phyloP scores from a whole-genome alignment of 2,797 vertebrate genomes.

The Gephyroberyx darwinii region DNA sequence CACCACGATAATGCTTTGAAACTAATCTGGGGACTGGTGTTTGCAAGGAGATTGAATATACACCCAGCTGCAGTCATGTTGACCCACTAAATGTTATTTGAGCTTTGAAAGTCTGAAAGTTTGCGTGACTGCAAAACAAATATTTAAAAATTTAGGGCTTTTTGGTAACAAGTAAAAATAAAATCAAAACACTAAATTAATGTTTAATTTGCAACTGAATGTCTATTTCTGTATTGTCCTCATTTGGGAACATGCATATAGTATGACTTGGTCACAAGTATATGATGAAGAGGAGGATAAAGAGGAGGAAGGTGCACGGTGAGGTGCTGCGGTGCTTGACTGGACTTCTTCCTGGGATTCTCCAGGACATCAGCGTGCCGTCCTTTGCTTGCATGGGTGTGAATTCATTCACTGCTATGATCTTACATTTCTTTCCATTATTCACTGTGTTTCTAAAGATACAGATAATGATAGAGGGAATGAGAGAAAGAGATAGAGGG shows the following conservation, averaged over 20 bases:
- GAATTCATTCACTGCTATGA: background rate
- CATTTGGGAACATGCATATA: too few species aligned
- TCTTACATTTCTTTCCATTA: background rate
- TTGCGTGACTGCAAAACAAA: too few species aligned
- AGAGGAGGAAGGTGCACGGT: background rate
- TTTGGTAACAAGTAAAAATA: too few species aligned
- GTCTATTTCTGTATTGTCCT: too few species aligned
- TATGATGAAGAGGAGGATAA: background rate
- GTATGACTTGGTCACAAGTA: background rate
- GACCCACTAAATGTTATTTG: slow-evolving; percentile 2
- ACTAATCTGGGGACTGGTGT: background rate
- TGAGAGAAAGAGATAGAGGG: slow-evolving; percentile 3
- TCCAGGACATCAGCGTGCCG: background rate
- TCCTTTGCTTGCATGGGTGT: background rate
- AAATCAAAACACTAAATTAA: too few species aligned
- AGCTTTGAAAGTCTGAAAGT: too few species aligned
- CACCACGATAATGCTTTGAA: background rate
- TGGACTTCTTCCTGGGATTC: too few species aligned
- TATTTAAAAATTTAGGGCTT: too few species aligned
- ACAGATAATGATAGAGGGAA: slow-evolving; percentile 5
- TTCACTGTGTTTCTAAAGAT: slow-evolving; percentile 6
- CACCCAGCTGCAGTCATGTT: background rate
- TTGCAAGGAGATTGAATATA: background rate
- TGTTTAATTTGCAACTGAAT: too few species aligned
- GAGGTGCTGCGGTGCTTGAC: background rate